These are phyloP conservation scores for Alfaro cultratus DNA, from an alignment of 2,797 vertebrate genomes.

Conservation along the genomic window DNA sequence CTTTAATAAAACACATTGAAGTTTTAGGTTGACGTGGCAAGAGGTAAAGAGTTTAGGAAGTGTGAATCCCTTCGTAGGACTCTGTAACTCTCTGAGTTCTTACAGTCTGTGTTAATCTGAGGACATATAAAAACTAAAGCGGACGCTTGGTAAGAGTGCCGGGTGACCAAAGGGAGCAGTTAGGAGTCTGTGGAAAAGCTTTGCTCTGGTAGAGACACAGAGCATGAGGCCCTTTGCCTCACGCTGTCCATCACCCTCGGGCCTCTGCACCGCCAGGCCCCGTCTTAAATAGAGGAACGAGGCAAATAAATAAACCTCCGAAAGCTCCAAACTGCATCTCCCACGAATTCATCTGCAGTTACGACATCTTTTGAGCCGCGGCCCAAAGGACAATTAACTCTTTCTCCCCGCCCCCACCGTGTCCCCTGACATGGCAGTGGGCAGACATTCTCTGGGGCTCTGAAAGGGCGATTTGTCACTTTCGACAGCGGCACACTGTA, in stretches of 20 bases:
- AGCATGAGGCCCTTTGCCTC: constrained; percentile 32
- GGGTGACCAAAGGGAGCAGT: constrained; percentile 39
- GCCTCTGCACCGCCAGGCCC: constrained; percentile 42
- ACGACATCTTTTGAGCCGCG: constrained; percentile 69
- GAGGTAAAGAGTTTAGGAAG: background rate
- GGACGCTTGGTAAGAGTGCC: too few species aligned
- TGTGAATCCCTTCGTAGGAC: background rate
- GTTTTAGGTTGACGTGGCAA: background rate
- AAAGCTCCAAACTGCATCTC: constrained; percentile 51
- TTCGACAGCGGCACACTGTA: constrained; percentile 78
- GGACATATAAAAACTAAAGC: constrained; percentile 1
- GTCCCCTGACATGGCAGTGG: constrained; percentile 70
- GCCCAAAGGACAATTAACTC: constrained; percentile 78
- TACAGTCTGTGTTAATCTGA: background rate
- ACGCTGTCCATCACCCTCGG: constrained; percentile 45
- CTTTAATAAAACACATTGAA: background rate
- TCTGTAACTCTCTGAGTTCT: background rate
- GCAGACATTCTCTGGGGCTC: constrained; percentile 71
- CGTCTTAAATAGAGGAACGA: constrained; percentile 66
- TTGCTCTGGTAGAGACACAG: constrained; percentile 35
- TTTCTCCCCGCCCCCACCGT: constrained; percentile 60
- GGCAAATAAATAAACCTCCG: constrained; percentile 74
- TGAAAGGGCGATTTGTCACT: constrained; percentile 83
- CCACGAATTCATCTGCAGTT: constrained; percentile 71
- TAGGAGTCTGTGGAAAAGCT: constrained; percentile 15